Base-by-base conservation (phyloP, 2,113 vertebrate genomes). In the Nycticebus coucang region DNA sequence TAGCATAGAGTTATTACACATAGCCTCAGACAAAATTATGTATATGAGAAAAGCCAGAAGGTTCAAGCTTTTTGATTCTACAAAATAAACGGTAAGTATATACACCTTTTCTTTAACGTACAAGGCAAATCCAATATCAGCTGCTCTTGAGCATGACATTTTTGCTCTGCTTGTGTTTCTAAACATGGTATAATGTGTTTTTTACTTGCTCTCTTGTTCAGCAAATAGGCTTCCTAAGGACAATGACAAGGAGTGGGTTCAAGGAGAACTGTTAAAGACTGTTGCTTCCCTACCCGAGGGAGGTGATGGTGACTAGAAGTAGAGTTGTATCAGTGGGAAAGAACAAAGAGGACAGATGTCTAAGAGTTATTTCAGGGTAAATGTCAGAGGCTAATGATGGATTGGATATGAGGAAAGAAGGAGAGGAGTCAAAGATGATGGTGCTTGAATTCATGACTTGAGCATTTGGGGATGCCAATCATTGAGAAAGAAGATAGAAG, bases 381-480 rank as follows among this genome's bases (percentile, higher is more conserved):
- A 62, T 92, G 95, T 96, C 89, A 96, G 91, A 74, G 35, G 69
- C 33, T 33, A 55, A 33, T 96, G 97, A 96, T 87, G 66, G 95
- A 92, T 81, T 57, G 80, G 71, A 28, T 91, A 62, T 91, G 37
- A 59, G 45, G 69, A 60, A 74, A 87, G 69, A 59, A 94, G 89
- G 87, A 60, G 33, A 55, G 13, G 35, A 77, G 71, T 84, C 50
- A 83, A 8, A 80, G 64, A 93, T 22, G 79, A 33, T 86, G 78
- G 75, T 53, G 13, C 91, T 80, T 33, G 89, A 66, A 68, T 74
- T 87, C 59, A 86, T 72, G 81, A 30, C 81, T 93, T 87, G 87
- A 94, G 87, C 95, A 96, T 85, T 87, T 96, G 97, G 59, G 75
- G 37, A 71, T 96, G 96, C 91, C 97, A 96, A 0, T 96, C 91